Evolutionary conservation across 2,888 invertebrate species (phyloP), one percentile per base, ranked within the genome.

Genomic region (Fabriciana adippe): DNA sequence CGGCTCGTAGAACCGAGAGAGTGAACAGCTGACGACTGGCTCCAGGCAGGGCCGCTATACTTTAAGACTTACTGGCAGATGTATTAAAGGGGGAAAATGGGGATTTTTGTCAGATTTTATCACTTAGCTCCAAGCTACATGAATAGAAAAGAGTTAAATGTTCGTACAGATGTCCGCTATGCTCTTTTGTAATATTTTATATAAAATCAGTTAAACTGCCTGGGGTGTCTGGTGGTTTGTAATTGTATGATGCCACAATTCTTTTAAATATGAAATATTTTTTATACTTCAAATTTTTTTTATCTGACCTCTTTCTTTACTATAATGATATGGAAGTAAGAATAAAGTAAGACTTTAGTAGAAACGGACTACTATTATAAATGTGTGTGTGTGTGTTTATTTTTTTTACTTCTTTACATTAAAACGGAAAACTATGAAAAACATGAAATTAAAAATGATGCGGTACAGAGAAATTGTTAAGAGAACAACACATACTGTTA

Each of bases 11-110:
- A 78, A 76, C 76, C 78, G 81, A 81, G 75, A 66, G 72, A 74
- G 80, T 75, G 84, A 86, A 85, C 91, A 92, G 90, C 89, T 92
- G 92, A 87, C 91, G 88, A 82, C 82, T 81, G 77, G 82, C 90
- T 85, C 82, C 81, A 77, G 89, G 90, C 89, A 78, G 79, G 80
- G 78, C 77, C 79, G 81, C 76, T 73, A 79, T 79, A 79, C 82
- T 78, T 81, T 81, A 80, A 75, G 87, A 85, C 86, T 89, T 86
- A 83, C 85, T 84, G 84, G 84, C 87, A 87, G 87, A 90, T 86
- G 90, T 90, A 89, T 88, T 90, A 86, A 89, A 89, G 86, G 83
- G 83, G 81, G 83, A 86, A 87, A 88, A 89, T 81, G 83, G 79
- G 79, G 78, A 84, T 84, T 89, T 87, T 85, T 79, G 84, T 78